Conservation (phyloP, 2,797 vertebrate species). For the Melanotaenia boesemani region DNA sequence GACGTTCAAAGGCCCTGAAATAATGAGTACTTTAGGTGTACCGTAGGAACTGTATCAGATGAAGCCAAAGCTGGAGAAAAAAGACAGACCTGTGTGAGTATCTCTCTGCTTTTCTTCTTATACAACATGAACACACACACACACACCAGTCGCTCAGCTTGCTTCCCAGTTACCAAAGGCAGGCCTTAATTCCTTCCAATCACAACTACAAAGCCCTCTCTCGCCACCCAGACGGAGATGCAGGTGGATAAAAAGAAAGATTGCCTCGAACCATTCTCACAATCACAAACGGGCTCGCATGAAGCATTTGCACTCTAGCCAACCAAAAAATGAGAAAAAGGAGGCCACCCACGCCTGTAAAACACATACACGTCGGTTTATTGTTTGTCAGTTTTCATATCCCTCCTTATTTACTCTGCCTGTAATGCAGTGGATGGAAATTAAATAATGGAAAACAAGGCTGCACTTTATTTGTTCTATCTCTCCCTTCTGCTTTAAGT, state of each 20-base stretch:
- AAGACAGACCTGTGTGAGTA: constrained; percentile 32
- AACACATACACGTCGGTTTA: constrained; percentile 38
- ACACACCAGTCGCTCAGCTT: constrained; percentile 45
- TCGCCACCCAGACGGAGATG: constrained; percentile 69
- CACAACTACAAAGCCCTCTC: constrained; percentile 75
- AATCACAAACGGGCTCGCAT: constrained; percentile 16
- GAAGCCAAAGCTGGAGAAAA: constrained; percentile 34
- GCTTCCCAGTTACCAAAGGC: constrained; percentile 70
- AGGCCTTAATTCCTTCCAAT: constrained; percentile 76
- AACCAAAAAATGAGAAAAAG: constrained; percentile 23
- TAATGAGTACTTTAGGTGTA: neutral
- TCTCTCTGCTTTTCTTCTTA: constrained; percentile 42
- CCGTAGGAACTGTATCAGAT: constrained; percentile 23
- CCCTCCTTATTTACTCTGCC: constrained; percentile 51
- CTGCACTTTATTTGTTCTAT: constrained; percentile 51
- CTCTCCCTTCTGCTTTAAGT: constrained; percentile 46
- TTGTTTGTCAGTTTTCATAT: constrained; percentile 68
- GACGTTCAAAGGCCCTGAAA: neutral
- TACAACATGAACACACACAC: constrained; percentile 13
- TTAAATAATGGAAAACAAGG: constrained; percentile 60
- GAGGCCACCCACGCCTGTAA: constrained; percentile 46
- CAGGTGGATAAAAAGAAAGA: constrained; percentile 69
- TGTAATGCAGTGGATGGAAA: constrained; percentile 43
- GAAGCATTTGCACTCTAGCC: constrained; percentile 27
- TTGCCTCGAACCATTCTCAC: constrained; percentile 69